phyloP scores from a whole-genome alignment of 2,797 vertebrate species.

The Petrocephalus sullivani region DNA sequence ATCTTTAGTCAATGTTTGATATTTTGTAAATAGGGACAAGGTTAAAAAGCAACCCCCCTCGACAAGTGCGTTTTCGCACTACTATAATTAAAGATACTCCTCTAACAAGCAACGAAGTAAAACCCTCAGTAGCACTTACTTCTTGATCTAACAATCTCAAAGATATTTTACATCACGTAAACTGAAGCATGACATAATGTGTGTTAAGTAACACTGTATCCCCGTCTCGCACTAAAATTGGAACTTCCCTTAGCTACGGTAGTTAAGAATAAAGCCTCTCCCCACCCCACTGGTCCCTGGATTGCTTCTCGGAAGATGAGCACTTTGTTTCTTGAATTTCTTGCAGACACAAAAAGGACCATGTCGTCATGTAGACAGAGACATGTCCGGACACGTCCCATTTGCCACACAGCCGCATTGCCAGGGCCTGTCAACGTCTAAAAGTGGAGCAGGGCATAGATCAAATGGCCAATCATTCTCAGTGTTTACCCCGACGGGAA shows the following conservation, averaged over 20 bases:
- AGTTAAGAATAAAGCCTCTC: conserved; percentile 45
- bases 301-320: conserved; percentile 32
- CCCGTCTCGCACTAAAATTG: conserved; percentile 45
- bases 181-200: conserved; percentile 42
- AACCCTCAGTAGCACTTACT: conserved; percentile 7
- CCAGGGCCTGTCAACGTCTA: conserved; percentile 50
- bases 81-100: background rate
- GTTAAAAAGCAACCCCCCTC: background rate
- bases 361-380: conserved; percentile 35
- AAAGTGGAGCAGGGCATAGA: conserved; percentile 48
- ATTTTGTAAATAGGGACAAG: background rate
- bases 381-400: conserved; percentile 57
- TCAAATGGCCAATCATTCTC: conserved; percentile 56
- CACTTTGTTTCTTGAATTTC: conserved; percentile 46
- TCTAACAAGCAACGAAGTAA: conserved; percentile 1
- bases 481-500: conserved; percentile 54
- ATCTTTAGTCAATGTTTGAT: background rate
- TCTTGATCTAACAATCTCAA: background rate
- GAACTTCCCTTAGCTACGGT: conserved; percentile 51
- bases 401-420: conserved; percentile 44
- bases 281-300: conserved; percentile 5
- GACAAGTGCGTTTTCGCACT: background rate
- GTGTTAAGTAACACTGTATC: conserved; percentile 35
- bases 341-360: conserved; percentile 45
- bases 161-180: conserved; percentile 37